These are phyloP conservation scores for Ormyrus pomaceus DNA, from an alignment of 2,888 invertebrate genomes.

Conservation along the genomic window DNA sequence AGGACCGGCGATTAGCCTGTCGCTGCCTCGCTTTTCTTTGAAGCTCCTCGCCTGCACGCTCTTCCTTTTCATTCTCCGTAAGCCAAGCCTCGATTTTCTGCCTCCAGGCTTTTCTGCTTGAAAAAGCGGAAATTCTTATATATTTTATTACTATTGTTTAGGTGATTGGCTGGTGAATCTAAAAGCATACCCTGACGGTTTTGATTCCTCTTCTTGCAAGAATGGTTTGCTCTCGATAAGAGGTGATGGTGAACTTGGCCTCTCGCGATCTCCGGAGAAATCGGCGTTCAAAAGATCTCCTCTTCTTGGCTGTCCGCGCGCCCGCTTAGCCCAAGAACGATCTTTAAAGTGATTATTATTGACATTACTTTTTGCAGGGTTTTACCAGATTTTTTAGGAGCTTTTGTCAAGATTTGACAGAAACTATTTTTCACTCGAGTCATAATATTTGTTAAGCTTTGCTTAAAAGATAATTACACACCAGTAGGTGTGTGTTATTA, in stretches of 20 bases:
- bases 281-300: constrained; percentile 86
- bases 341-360: constrained; percentile 76
- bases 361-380: too few species aligned
- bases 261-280: constrained; percentile 84
- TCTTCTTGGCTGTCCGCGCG: constrained; percentile 85
- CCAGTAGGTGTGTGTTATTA: too few species aligned
- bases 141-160: constrained; percentile 2
- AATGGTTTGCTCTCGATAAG: constrained; percentile 78
- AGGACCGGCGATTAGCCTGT: constrained; percentile 85
- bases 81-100: constrained; percentile 95
- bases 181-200: constrained; percentile 78
- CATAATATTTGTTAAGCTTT: constrained; percentile 18
- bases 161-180: background rate
- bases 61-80: constrained; percentile 89
- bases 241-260: constrained; percentile 83
- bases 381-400: too few species aligned
- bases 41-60: constrained; percentile 83
- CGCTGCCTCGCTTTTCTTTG: constrained; percentile 81
- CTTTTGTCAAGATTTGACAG: too few species aligned
- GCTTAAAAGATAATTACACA: constrained; percentile 11
- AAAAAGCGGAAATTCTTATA: background rate
- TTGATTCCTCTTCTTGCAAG: constrained; percentile 77
- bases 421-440: too few species aligned
- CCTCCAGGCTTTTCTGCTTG: constrained; percentile 85
- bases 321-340: constrained; percentile 92